Percentiles rank a stretch among this genome's conserved stretches.
Conservation (phyloP, 2,888 invertebrate genomes). For the Parelbella ahira region DNA sequence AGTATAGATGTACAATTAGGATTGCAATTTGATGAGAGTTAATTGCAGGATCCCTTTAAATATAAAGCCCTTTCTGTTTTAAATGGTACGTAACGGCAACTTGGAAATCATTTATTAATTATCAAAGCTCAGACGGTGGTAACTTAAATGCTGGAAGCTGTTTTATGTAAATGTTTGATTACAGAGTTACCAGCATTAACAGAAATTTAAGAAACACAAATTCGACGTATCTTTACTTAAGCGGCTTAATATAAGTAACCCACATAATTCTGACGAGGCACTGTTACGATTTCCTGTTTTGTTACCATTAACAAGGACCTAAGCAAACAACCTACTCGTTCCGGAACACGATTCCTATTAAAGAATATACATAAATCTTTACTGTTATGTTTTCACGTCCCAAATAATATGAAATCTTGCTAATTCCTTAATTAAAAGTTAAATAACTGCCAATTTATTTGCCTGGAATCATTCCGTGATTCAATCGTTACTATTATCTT, state of each 20-base stretch:
- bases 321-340: no score
- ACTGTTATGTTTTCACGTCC: no score
- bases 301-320: slow-evolving; percentile 22
- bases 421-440: no score
- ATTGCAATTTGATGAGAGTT: slow-evolving; percentile 2
- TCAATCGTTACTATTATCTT: no score
- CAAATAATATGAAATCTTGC: no score
- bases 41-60: slow-evolving; percentile 4
- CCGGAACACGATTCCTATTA: no score
- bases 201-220: slow-evolving; percentile 4
- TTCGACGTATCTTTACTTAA: slow-evolving; percentile 2
- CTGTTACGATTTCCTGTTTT: slow-evolving; percentile 15
- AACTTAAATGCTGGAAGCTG: no score
- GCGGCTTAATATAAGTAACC: slow-evolving; percentile 7
- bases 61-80: neutral
- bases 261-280: slow-evolving; percentile 15
- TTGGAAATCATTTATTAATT: neutral
- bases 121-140: no score
- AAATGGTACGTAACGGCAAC: slow-evolving; percentile 1
- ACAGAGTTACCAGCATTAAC: neutral
- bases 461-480: no score
- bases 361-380: no score
- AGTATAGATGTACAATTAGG: slow-evolving; percentile 7
- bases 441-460: no score
- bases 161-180: neutral